These are phyloP conservation scores for Drosophila pseudoananassae DNA, from an alignment of 1,140 invertebrate genomes.

Conservation along the genomic window DNA sequence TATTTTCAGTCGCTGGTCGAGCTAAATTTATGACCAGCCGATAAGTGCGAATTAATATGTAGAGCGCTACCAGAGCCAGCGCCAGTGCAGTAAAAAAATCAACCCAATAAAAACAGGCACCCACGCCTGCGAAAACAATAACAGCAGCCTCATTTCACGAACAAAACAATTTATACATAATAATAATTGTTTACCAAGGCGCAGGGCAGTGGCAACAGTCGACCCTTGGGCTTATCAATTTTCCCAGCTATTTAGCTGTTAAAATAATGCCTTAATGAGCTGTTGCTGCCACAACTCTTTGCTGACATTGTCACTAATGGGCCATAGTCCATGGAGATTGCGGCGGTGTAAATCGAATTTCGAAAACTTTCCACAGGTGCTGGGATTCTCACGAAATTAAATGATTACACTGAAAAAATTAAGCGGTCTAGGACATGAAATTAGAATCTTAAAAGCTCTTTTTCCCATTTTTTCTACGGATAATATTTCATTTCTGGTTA, in stretches of 20 bases:
- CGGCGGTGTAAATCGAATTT: constrained; percentile 56
- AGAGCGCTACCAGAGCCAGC: constrained; percentile 21
- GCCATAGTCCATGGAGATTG: constrained; percentile 35
- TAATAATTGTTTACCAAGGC: constrained; percentile 45
- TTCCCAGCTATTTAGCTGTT: constrained; percentile 63
- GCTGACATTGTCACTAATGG: constrained; percentile 33
- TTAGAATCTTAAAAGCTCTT: neutral
- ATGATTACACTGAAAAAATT: constrained; percentile 2
- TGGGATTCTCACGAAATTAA: constrained; percentile 14
- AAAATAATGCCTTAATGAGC: constrained; percentile 70
- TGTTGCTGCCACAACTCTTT: constrained; percentile 33
- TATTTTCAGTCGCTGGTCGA: constrained; percentile 52
- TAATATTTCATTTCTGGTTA: too few relatives aligned
- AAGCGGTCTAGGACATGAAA: neutral
- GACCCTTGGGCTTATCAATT: constrained; percentile 61
- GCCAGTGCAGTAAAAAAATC: constrained; percentile 54
- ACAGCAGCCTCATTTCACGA: constrained; percentile 57
- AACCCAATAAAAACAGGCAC: constrained; percentile 43
- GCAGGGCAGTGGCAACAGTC: constrained; percentile 42
- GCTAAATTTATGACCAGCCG: constrained; percentile 48
- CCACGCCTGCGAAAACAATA: constrained; percentile 65
- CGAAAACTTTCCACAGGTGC: constrained; percentile 68
- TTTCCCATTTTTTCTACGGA: neutral
- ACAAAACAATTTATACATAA: constrained; percentile 16
- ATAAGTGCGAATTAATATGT: constrained; percentile 63